Evolutionary conservation across 2,888 invertebrate genomes (phyloP), one percentile per base, ranked within the genome.

Genomic region (Himalopsyche anomala): DNA sequence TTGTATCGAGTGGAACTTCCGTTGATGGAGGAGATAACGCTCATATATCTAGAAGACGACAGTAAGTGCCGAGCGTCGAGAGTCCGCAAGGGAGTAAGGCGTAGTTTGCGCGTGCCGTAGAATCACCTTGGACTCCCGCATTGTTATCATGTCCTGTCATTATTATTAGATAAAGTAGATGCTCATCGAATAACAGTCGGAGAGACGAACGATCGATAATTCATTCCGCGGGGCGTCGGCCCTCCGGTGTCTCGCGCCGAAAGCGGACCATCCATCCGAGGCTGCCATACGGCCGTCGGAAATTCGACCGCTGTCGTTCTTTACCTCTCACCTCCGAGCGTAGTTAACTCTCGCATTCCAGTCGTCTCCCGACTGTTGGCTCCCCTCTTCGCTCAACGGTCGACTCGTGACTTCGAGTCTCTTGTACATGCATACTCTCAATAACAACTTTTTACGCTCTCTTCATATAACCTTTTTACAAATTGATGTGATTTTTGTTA

Each of bases 1-100:
- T 96, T 97, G 96, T 97, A 96, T 95, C 96, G 96, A 94, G 96
- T 97, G 95, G 96, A 96, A 95, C 96, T 97, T 94, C 96, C 96
- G 94, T 96, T 96, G 95, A 96, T 96, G 96, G 96, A 97, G 95
- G 96, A 97, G 95, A 96, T 97, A 94, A 97, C 97, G 93, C 96
- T 97, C 95, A 96, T 97, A 94, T 97, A 96, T 96, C 96, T 97
- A 96, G 97, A 97, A 96, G 96, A 96, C 96, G 95, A 95, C 94
- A 94, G 95, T 95, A 95, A 95, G 95, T 94, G 92, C 80, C 84
- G 85, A 82, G 87, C 84, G 84, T 79, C 85, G 80, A 83, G 85
- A 74, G 80, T 45, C 74, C 74, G 74, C 74, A 91, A 92, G 93
- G 93, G 93, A 93, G 93, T 92, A 93, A 92, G 93, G 93, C 92